Conservation (phyloP, 1,140 invertebrate genomes). For the Cherax destructor region DNA sequence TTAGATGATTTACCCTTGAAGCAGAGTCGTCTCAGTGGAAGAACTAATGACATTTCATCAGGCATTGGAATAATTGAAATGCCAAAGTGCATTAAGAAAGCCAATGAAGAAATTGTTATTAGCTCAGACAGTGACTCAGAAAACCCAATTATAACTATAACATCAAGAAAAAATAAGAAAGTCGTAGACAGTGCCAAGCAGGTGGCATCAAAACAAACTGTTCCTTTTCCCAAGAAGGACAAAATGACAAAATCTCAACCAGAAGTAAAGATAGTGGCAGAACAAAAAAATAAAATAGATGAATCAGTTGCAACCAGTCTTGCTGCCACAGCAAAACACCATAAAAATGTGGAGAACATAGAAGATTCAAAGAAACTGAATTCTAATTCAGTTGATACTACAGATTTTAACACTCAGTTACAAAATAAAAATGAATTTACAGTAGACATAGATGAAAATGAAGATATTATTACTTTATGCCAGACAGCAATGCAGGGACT, state of each 20-base stretch:
- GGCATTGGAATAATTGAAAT: background rate
- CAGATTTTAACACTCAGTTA: background rate
- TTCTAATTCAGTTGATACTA: background rate
- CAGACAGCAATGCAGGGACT: background rate
- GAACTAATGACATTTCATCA: background rate
- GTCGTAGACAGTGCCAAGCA: background rate
- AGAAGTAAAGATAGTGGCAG: background rate
- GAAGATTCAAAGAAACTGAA: background rate
- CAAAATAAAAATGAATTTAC: background rate
- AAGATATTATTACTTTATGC: background rate
- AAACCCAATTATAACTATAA: background rate
- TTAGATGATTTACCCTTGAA: slow-evolving; percentile 60
- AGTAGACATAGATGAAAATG: background rate
- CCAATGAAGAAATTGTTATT: slow-evolving; percentile 62
- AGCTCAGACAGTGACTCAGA: slow-evolving; percentile 67
- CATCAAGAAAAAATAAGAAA: background rate
- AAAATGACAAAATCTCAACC: background rate
- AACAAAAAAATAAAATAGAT: background rate
- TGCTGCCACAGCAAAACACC: background rate
- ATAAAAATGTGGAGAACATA: background rate
- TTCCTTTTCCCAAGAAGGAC: background rate
- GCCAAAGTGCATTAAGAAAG: background rate
- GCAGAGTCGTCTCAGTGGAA: background rate
- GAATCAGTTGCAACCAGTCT: background rate
- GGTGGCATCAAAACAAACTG: background rate